A percentile compares a stretch with the other conserved stretches of the same genome.
phyloP scores from a whole-genome alignment of 2,888 invertebrate species.

The Labia minor region DNA sequence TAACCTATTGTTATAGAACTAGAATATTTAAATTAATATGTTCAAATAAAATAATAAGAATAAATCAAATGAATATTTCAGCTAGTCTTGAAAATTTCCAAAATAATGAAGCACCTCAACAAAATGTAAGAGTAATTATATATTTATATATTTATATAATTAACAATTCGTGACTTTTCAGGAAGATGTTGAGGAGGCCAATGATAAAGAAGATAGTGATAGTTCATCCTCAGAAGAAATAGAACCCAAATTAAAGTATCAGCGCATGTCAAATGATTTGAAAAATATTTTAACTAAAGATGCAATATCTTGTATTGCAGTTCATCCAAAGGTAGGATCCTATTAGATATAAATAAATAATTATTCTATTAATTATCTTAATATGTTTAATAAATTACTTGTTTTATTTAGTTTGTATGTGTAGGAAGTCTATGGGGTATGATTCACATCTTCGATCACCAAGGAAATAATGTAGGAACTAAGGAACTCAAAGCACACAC shows the following conservation, averaged over 20 bases:
- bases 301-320: constrained; percentile 83
- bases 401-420: constrained; percentile 61
- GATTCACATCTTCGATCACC: constrained; percentile 82
- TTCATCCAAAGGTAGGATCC: constrained; percentile 82
- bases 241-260: constrained; percentile 86
- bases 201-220: constrained; percentile 28
- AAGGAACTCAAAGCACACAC: constrained; percentile 68
- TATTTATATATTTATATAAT: too few relatives aligned
- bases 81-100: too few relatives aligned
- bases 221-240: constrained; percentile 42
- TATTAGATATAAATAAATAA: constrained; percentile 9
- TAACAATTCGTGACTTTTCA: too few relatives aligned
- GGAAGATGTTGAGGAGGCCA: constrained; percentile 17
- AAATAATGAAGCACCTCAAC: too few relatives aligned
- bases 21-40: too few relatives aligned
- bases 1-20: too few relatives aligned
- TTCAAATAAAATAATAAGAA: too few relatives aligned
- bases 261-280: constrained; percentile 77
- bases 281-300: constrained; percentile 72
- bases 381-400: background rate
- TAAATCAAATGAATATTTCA: too few relatives aligned
- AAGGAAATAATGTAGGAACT: constrained; percentile 65
- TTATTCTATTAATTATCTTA: constrained; percentile 18
- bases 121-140: too few relatives aligned
- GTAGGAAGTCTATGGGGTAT: constrained; percentile 87